Evolutionary conservation across 1,140 invertebrate species (phyloP), one percentile per base, ranked within the genome.

Genomic region (Armadillidium nasatum): DNA sequence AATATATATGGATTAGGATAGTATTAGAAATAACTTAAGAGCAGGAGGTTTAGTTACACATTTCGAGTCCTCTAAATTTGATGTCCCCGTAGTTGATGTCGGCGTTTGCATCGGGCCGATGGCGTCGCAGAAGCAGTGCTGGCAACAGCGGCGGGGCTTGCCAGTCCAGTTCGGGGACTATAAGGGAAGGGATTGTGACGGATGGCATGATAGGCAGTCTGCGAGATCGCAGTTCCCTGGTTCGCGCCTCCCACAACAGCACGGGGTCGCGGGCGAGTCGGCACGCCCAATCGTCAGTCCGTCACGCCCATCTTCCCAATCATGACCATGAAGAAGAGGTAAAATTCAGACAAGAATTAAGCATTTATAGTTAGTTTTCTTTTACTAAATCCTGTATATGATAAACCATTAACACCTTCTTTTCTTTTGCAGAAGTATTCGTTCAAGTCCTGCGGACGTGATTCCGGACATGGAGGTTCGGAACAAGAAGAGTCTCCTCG

Each of bases 371-470:
- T 3, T 33, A 33, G 33, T 33, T 33, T 33, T 33, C 6, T 6
- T 33, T 33, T 3, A 33, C 33, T 33, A 33, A 33, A 33, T 6
- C 33, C 1, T 33, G 33, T 33, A 33, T 33, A 6, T 33, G 33
- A 33, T 33, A 33, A 3, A 33, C 33, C 1, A 33, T 19, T 60
- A 19, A 60, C 50, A 4, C 7, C 3, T 60, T 1, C 0, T 60
- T 71, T 50, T 33, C 13, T 60, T 60, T 79, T 71, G 80, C 88
- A 90, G 89, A 90, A 89, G 87, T 89, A 89, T 87, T 90, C 88
- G 87, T 90, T 89, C 89, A 90, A 90, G 82, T 89, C 88, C 50
- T 89, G 88, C 82, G 89, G 88, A 79, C 86, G 89, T 78, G 87
- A 89, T 83, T 88, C 89, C 71, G 87, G 89, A 78, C 87, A 89